Evolutionary conservation across 1,140 invertebrate species (phyloP).

Genomic region (Hydropsyche tenuis): DNA sequence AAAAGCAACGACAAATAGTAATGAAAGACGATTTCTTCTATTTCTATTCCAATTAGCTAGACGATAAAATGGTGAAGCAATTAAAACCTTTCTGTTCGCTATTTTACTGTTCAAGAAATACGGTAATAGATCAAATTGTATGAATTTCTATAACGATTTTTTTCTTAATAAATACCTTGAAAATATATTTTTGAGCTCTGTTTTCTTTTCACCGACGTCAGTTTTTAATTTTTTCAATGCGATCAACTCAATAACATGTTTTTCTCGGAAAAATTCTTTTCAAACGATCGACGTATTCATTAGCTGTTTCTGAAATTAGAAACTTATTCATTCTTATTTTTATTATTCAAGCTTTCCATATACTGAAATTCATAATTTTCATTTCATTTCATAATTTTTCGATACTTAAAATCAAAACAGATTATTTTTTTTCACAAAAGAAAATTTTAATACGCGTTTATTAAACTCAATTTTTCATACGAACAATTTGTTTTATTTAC

Average conservation of each 20-base stretch:
- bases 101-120: background rate
- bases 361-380: no score
- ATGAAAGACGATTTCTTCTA: background rate
- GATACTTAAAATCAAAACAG: no score
- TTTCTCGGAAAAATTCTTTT: conserved; percentile 11
- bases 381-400: no score
- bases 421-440: no score
- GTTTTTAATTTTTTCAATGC: background rate
- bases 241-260: conserved; percentile 15
- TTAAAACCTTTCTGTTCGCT: background rate
- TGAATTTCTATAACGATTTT: background rate
- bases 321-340: no score
- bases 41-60: conserved; percentile 3
- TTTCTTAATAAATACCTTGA: background rate
- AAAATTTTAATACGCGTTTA: no score
- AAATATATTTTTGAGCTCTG: no score
- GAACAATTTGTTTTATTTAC: no score
- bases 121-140: background rate
- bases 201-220: no score
- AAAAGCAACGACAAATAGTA: background rate
- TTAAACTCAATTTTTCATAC: no score
- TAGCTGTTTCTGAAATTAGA: background rate
- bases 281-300: background rate
- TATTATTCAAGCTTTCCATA: no score
- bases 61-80: background rate